A percentile compares a stretch with the other conserved stretches of the same genome.
Evolutionary conservation across 2,113 vertebrate genomes (phyloP).

Genomic region (Isurus oxyrinchus): DNA sequence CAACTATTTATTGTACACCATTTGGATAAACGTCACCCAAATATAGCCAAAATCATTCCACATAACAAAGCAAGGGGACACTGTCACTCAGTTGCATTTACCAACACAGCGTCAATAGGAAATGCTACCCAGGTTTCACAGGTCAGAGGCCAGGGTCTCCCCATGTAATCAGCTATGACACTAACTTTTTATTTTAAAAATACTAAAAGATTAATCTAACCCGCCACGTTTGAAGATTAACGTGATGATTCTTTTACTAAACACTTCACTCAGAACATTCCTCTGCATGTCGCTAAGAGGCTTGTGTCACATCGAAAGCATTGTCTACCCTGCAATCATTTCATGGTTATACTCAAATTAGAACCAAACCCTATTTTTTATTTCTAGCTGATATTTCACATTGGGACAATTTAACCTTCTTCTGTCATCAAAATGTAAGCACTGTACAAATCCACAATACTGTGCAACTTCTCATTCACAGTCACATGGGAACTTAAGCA

Average conservation of each 20-base stretch:
- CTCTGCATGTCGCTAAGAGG: background rate
- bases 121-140: background rate
- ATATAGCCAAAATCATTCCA: background rate
- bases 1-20: background rate
- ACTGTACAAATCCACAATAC: background rate
- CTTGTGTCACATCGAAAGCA: background rate
- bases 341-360: background rate
- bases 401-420: background rate
- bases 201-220: background rate
- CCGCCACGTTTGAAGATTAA: background rate
- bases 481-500: background rate
- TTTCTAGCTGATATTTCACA: background rate
- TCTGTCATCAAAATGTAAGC: background rate
- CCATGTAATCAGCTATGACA: background rate
- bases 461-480: background rate
- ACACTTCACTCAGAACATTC: background rate
- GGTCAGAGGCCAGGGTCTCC: background rate
- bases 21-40: background rate
- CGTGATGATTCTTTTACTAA: background rate
- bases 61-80: too few relatives aligned
- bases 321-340: background rate
- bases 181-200: background rate
- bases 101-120: background rate
- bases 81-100: background rate
- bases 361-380: background rate